Evolutionary conservation across 2,113 vertebrate genomes (phyloP).

Genomic region (Cololabis saira): DNA sequence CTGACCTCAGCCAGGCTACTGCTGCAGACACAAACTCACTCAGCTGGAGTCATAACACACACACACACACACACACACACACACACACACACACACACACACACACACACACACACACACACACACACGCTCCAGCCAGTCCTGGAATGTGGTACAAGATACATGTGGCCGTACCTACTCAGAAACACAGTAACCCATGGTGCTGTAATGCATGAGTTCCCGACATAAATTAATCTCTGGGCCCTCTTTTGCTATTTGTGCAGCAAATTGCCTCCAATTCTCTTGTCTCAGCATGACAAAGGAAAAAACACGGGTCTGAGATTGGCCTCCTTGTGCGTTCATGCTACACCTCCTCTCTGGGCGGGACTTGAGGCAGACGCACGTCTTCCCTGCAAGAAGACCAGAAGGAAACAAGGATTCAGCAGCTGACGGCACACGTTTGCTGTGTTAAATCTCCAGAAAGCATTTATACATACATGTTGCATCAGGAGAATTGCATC

Average conservation of each 20-base stretch:
- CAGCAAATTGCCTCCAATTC: constrained; percentile 11
- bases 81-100: no score
- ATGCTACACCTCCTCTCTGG: constrained; percentile 55
- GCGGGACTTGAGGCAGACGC: constrained; percentile 38
- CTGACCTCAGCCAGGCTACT: no score
- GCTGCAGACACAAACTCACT: neutral
- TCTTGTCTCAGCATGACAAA: constrained; percentile 15
- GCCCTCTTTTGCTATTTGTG: constrained; percentile 13
- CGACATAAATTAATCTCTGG: constrained; percentile 5
- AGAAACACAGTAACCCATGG: no score
- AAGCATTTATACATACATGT: constrained; percentile 50
- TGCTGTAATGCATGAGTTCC: neutral
- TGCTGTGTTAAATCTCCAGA: constrained; percentile 23
- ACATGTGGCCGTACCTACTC: no score
- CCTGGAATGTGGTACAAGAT: constrained; percentile 5
- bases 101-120: no score
- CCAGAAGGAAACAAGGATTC: constrained; percentile 20
- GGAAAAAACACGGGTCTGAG: constrained; percentile 13
- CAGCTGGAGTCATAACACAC: no score
- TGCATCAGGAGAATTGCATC: constrained; percentile 31
- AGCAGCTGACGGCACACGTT: constrained; percentile 45
- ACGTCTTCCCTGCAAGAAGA: constrained; percentile 38
- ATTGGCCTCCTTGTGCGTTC: constrained; percentile 34
- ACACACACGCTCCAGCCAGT: neutral
- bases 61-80: no score